These are phyloP conservation scores for Acrobasis suavella DNA, from an alignment of 2,888 invertebrate genomes.

Conservation along the genomic window DNA sequence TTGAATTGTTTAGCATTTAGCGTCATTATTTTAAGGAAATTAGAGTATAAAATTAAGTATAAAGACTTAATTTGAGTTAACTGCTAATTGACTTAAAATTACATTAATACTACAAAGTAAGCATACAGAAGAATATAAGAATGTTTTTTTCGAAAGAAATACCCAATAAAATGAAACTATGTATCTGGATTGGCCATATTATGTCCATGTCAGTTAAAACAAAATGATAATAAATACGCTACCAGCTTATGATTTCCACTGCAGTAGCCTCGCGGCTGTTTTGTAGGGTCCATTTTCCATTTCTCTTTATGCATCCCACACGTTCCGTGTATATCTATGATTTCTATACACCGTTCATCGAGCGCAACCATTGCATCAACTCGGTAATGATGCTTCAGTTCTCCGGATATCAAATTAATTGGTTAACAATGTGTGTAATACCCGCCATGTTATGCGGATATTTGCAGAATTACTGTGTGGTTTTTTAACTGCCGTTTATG, in stretches of 20 bases:
- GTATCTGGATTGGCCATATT: no score
- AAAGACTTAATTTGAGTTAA: no score
- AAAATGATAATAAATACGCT: not conserved
- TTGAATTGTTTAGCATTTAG: no score
- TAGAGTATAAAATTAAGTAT: no score
- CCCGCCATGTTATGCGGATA: not conserved
- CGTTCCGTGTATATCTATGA: constrained; percentile 44
- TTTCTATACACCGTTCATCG: constrained; percentile 39
- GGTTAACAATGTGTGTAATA: not conserved
- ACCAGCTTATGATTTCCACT: constrained; percentile 32
- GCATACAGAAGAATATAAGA: no score
- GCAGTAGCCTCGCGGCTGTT: constrained; percentile 46
- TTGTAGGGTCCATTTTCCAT: constrained; percentile 50
- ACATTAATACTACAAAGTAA: no score
- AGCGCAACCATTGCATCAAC: constrained; percentile 37
- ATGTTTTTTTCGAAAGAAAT: no score
- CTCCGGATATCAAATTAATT: constrained; percentile 8
- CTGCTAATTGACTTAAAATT: no score
- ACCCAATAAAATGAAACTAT: no score
- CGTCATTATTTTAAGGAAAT: no score
- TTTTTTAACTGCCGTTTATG: not conserved
- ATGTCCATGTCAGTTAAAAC: no score
- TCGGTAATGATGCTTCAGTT: constrained; percentile 21
- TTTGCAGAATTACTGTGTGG: not conserved
- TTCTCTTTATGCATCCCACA: constrained; percentile 42